These are phyloP conservation scores for Fundulus diaphanus DNA, from an alignment of 2,797 vertebrate species.

Conservation along the genomic window DNA sequence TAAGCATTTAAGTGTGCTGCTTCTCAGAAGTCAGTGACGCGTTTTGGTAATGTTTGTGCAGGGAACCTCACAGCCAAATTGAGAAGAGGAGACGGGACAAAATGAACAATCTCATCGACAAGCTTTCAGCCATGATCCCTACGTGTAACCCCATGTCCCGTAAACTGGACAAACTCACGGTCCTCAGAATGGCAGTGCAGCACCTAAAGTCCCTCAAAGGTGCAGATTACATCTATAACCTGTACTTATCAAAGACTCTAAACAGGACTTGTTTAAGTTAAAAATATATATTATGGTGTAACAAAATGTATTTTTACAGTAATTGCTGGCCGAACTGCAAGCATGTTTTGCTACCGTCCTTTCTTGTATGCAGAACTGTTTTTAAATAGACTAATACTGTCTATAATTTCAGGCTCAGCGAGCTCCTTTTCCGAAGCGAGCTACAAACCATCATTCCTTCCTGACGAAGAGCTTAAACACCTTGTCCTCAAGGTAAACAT, in stretches of 20 bases:
- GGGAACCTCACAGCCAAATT: slow-evolving; percentile 95
- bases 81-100: slow-evolving; percentile 95
- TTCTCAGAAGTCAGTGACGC: background rate
- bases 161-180: slow-evolving; percentile 94
- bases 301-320: too few relatives aligned
- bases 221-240: slow-evolving; percentile 40
- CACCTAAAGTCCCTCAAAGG: slow-evolving; percentile 93
- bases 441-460: slow-evolving; percentile 92
- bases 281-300: background rate
- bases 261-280: background rate
- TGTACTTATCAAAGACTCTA: background rate
- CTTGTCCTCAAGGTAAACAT: slow-evolving; percentile 90
- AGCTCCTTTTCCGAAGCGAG: slow-evolving; percentile 85
- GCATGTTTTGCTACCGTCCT: background rate
- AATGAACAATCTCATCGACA: slow-evolving; percentile 95
- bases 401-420: slow-evolving; percentile 82
- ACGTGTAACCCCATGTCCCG: slow-evolving; percentile 89
- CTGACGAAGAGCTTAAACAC: slow-evolving; percentile 91
- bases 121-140: slow-evolving; percentile 93
- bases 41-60: slow-evolving; percentile 53
- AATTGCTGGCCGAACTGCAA: background rate
- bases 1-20: background rate
- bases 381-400: background rate
- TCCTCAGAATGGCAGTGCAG: slow-evolving; percentile 93
- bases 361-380: background rate